Conservation (phyloP, 1,140 invertebrate genomes). For the Littorina saxatilis region DNA sequence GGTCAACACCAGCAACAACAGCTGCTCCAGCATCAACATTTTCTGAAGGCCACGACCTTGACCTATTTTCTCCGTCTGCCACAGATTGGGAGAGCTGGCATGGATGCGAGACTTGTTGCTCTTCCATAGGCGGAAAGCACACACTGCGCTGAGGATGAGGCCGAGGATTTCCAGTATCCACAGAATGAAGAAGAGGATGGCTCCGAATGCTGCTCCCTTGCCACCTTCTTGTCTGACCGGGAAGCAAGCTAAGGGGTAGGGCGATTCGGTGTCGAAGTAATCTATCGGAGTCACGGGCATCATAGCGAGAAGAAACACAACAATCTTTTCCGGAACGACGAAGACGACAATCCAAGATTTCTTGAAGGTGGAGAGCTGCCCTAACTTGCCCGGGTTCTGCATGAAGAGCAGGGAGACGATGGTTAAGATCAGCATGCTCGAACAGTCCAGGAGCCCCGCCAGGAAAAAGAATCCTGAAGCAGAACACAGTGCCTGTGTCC, state of each 20-base stretch:
- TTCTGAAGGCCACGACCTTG: slow-evolving; percentile 52
- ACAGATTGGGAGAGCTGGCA: slow-evolving; percentile 60
- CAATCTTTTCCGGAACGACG: slow-evolving; percentile 56
- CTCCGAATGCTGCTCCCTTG: slow-evolving; percentile 51
- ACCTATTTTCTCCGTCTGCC: slow-evolving; percentile 58
- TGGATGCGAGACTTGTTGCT: slow-evolving; percentile 58
- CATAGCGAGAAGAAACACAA: slow-evolving; percentile 45
- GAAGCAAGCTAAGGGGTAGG: slow-evolving; percentile 53
- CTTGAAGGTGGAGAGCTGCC: slow-evolving; percentile 44
- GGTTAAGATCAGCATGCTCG: slow-evolving; percentile 22
- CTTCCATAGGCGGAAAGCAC: slow-evolving; percentile 55
- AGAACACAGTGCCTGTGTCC: not conserved
- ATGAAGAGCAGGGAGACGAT: slow-evolving; percentile 41
- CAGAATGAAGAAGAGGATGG: slow-evolving; percentile 52
- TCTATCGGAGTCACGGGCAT: slow-evolving; percentile 47
- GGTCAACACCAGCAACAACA: slow-evolving; percentile 41
- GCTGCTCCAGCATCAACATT: slow-evolving; percentile 50
- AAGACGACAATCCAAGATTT: slow-evolving; percentile 47
- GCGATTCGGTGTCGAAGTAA: slow-evolving; percentile 40
- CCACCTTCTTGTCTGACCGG: slow-evolving; percentile 50
- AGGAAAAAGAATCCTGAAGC: slow-evolving; percentile 55
- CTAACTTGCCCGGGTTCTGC: slow-evolving; percentile 48
- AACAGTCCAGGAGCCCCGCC: slow-evolving; percentile 48
- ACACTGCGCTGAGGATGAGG: slow-evolving; percentile 45
- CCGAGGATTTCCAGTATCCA: slow-evolving; percentile 49